Evolutionary conservation across 2,888 invertebrate genomes (phyloP), one percentile per base, ranked within the genome.

Genomic region (Plebejus melissa): DNA sequence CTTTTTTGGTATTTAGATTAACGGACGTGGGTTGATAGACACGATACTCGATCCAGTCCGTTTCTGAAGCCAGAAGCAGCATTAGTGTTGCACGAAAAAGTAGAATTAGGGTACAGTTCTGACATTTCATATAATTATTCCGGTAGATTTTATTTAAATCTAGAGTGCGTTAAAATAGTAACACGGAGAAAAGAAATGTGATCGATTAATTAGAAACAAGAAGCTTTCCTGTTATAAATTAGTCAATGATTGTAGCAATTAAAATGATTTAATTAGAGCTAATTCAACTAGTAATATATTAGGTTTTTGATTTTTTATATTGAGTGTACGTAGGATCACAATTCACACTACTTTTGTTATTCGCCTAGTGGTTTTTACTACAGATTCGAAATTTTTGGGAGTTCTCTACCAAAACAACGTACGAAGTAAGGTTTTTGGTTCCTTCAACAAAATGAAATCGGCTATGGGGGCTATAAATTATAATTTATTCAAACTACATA

Each of bases 121-220:
- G 76, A 76, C 74, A 69, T 78, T 77, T 77, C 76, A 76, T 79
- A 74, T 32, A 46, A 75, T 78, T 78, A 74, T 58, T 71, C 72
- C 54, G 74, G 69, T 74, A 22, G 58, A 54, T 65, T 38, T 69
- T 69, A 69, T 38, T 69, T 70, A 41, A n/a, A 70, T 38, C 11
- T 2, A n/a, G 70, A 41, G 70, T 41, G 38, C n/a, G n/a, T 65
- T 65, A 65, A 36, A 65, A 65, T 60, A 65, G 28, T 60, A 0
- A 65, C 16, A 1, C 13, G 32, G 36, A 65, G 65, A 32, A 36
- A 65, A 65, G 65, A 32, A 36, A 65, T 65, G 65, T 65, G 4
- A 36, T 65, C 41, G 38, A 70, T 70, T 13, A 41, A 70, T 70
- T 65, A 65, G 65, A 65, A 16, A 13, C 65, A 11, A 11, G 22